Evolutionary conservation across 2,888 invertebrate genomes (phyloP), one percentile per base, ranked within the genome.

Genomic region (Beris morrisii): DNA sequence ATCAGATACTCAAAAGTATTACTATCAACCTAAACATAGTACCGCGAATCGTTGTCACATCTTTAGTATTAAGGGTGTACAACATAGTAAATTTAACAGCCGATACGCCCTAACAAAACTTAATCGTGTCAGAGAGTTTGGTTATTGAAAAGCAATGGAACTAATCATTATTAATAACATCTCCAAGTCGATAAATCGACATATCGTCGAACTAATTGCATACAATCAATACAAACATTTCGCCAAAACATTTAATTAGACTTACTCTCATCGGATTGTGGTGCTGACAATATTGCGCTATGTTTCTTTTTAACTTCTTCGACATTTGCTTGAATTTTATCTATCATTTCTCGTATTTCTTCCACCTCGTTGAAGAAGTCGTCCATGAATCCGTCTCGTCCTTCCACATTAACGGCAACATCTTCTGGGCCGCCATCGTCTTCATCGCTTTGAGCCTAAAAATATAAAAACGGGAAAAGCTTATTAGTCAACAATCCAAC

Each of bases 231-330:
- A 22, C 22, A 22, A 22, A 22, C 22, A 22, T 22, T 22, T 22
- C 22, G 22, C 22, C 22, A 22, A 22, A 22, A 22, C 22, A 22
- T 22, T 22, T 22, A 22, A 22, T 22, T 22, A 22, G 22, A 88
- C 93, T 92, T 83, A 95, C 95, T 97, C 86, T 97, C 97, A 86
- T 98, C 97, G 81, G 96, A 95, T 82, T 96, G 95, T 75, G 97
- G 97, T 75, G 97, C 97, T 78, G 97, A 97, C 78, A 99, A 86
- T 80, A 99, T 99, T 83, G 96, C 93, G 85, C 97, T 97, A 85
- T 99, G 99, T 87, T 97, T 97, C 88, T 97, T 97, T 89, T 99
- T 99, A 70, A 99, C 98, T 82, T 98, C 97, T 81, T 99, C 98
- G 73, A 99, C 99, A 87, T 97, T 98, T 78, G 93, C 91, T 83